Evolutionary conservation across 1,140 invertebrate species (phyloP), one percentile per base, ranked within the genome.

Genomic region (Bactericera cockerelli): DNA sequence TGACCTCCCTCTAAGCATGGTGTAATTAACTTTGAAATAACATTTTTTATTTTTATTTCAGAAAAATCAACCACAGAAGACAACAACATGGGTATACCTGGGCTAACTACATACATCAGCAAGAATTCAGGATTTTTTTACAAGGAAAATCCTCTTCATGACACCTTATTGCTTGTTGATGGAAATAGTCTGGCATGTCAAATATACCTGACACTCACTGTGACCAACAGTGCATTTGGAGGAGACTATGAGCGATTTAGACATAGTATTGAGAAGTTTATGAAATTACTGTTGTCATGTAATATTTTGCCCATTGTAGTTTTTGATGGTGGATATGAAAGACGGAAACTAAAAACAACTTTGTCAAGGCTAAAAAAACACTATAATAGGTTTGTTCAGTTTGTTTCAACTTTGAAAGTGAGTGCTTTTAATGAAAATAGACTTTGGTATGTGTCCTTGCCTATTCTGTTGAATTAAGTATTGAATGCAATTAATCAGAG

Each of bases 191-290:
- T 93, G 38, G 79, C 80, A 26, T 80, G 80, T 58, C 82, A 85
- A 65, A 66, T 93, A 1, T 92, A 89, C 65, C 76, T 74, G 62
- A 74, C 72, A 57, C 69, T 72, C n/a, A 70, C 79, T 2, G 79
- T 76, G 58, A 74, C 75, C 56, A 80, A 83, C 64, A 81, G 79
- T 49, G 77, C 80, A 1, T 93, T 89, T 71, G 88, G 88, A 16
- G 91, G 91, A 0, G 88, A 93, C 70, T 93, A 93, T 67, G 84
- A 92, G 65, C 79, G 79, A 64, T 89, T 80, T 70, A 79, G 77
- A 2, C 66, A 75, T 16, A 71, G 71, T 22, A 74, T 86, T 6
- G 70, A 71, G 39, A 73, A 78, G 14, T 92, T 91, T 66, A 90
- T 93, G 65, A 72, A 80, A 10, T 70, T 80, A 11, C 71, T 93